Percentiles rank a stretch among this genome's conserved stretches.
Conservation (phyloP, 2,797 vertebrate genomes). For the Cossypha dichroa region DNA sequence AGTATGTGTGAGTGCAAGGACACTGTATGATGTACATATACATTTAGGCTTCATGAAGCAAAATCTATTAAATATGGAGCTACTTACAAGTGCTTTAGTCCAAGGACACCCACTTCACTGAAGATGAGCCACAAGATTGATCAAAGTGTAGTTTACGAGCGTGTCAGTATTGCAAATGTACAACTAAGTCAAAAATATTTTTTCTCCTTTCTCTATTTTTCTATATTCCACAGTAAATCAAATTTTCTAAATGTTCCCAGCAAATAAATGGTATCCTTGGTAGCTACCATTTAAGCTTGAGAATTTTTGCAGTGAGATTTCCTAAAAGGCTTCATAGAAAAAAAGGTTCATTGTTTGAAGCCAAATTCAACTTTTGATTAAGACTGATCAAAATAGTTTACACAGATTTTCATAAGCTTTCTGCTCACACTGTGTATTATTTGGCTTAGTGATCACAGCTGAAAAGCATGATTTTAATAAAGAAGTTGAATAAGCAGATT, state of each 20-base stretch:
- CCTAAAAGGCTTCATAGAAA: conserved; percentile 11
- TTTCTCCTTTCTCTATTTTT: not conserved
- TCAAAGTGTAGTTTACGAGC: not conserved
- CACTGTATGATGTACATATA: not conserved
- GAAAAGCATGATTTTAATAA: conserved; percentile 60
- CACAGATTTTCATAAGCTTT: conserved; percentile 59
- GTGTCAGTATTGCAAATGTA: not conserved
- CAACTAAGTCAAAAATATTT: accelerated
- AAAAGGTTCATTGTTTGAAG: conserved; percentile 26
- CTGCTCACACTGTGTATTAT: conserved; percentile 36
- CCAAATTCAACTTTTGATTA: conserved; percentile 19
- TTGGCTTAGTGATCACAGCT: conserved; percentile 50
- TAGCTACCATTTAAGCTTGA: not conserved
- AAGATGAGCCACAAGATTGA: not conserved
- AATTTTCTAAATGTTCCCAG: not conserved
- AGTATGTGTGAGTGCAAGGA: not conserved
- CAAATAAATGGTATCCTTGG: not conserved
- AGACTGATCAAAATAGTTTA: conserved; percentile 60
- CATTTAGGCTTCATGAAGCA: not conserved
- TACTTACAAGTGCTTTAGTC: not conserved
- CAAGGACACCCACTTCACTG: not conserved
- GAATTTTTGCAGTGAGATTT: conserved; percentile 26
- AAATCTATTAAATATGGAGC: not conserved
- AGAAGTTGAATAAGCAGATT: conserved; percentile 57
- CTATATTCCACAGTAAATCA: not conserved